These are phyloP conservation scores for Heteromurus nitidus DNA, from an alignment of 2,888 invertebrate species.

Conservation along the genomic window DNA sequence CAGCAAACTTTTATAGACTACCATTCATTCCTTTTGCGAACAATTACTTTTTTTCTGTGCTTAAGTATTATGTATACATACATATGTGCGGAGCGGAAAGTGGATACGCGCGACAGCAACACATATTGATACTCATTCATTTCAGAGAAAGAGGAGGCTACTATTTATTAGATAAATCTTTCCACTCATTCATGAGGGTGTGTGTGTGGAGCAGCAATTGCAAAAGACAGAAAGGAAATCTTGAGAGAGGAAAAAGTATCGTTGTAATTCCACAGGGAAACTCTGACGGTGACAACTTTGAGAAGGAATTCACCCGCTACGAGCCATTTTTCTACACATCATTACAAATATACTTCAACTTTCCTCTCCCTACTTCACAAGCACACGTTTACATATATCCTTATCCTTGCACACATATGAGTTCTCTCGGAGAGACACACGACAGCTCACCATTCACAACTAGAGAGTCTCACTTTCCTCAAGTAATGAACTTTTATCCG, in stretches of 20 bases:
- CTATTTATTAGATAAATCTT: conserved; percentile 46
- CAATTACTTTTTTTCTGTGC: not conserved
- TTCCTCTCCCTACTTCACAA: conserved; percentile 21
- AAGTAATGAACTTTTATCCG: conserved; percentile 60
- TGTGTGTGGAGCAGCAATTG: conserved; percentile 26
- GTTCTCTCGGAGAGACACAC: too few relatives aligned
- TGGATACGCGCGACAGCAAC: conserved; percentile 4
- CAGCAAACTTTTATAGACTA: conserved; percentile 28
- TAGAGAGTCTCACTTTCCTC: too few relatives aligned
- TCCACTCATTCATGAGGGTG: conserved; percentile 22
- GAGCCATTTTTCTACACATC: conserved; percentile 4
- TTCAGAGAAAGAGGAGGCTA: not conserved
- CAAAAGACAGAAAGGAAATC: conserved; percentile 52
- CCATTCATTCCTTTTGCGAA: conserved; percentile 24
- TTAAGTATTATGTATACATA: not conserved
- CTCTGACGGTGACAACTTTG: conserved; percentile 56
- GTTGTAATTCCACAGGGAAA: conserved; percentile 58
- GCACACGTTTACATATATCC: not conserved
- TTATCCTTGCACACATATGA: conserved; percentile 38
- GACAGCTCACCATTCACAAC: too few relatives aligned
- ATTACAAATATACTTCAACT: conserved; percentile 34
- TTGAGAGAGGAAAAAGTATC: conserved; percentile 47
- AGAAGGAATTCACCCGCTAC: conserved; percentile 19
- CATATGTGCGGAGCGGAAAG: too few relatives aligned
- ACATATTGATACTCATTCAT: not conserved